Percentiles rank a stretch among this genome's conserved stretches.
phyloP scores from a whole-genome alignment of 2,888 invertebrate genomes.

The Pterostichus niger region DNA sequence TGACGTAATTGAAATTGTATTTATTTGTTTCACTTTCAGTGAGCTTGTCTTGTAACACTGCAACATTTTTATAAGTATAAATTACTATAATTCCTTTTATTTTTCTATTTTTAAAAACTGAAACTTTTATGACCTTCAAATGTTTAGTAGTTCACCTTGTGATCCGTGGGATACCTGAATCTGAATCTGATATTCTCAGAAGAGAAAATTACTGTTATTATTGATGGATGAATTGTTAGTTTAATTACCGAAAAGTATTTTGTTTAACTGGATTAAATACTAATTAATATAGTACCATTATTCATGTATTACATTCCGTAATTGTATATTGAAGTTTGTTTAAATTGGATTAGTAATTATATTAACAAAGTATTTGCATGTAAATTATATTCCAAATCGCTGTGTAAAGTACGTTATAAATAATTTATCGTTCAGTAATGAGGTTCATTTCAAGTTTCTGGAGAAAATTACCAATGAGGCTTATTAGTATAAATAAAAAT shows the following conservation, averaged over 20 bases:
- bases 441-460: neutral
- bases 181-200: neutral
- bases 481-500: too few species aligned
- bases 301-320: too few species aligned
- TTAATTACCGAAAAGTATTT: constrained; percentile 2
- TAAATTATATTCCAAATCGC: constrained; percentile 19
- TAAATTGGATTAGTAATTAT: constrained; percentile 42
- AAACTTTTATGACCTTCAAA: constrained; percentile 20
- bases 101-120: constrained; percentile 12
- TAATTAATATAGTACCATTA: neutral
- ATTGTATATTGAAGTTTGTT: neutral
- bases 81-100: neutral
- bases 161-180: constrained; percentile 1
- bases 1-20: constrained; percentile 31
- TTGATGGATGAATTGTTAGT: neutral
- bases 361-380: constrained; percentile 22
- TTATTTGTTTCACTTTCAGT: constrained; percentile 17
- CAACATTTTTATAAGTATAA: neutral
- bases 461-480: neutral
- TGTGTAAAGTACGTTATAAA: constrained; percentile 18
- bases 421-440: constrained; percentile 21
- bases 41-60: neutral
- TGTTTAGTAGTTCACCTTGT: constrained; percentile 30
- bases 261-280: neutral
- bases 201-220: constrained; percentile 15